A percentile compares a stretch with the other conserved stretches of the same genome.
Evolutionary conservation across 2,797 vertebrate genomes (phyloP).

Genomic region (Pangasius mekongensis): DNA sequence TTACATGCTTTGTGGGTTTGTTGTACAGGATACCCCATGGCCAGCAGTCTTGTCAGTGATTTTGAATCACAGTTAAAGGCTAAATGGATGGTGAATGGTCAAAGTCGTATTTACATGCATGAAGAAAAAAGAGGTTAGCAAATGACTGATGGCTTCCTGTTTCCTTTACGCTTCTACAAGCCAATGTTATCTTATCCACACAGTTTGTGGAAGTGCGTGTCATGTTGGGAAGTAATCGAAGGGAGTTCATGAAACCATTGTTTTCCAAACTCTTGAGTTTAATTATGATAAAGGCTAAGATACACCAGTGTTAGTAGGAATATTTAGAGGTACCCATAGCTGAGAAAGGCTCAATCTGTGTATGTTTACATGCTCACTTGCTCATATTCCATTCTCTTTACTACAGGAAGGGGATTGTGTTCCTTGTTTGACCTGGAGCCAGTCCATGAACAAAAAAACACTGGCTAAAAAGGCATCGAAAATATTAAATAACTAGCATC

Average conservation of each 20-base stretch:
- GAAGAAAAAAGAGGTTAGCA: conserved; percentile 67
- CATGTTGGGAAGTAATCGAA: conserved; percentile 56
- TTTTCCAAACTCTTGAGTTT: conserved; percentile 55
- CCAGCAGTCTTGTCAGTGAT: conserved; percentile 34
- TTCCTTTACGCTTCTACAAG: conserved; percentile 67
- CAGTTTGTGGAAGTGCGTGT: conserved; percentile 72
- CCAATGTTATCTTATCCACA: conserved; percentile 68
- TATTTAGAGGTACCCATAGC: neutral
- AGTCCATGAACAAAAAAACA: conserved; percentile 2
- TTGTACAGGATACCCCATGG: conserved; percentile 35
- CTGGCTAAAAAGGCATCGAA: conserved; percentile 42
- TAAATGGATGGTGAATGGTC: conserved; percentile 23
- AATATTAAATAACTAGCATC: neutral
- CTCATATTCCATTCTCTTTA: conserved; percentile 36
- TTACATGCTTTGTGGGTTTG: conserved; percentile 16
- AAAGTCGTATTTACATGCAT: conserved; percentile 60
- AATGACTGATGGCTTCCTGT: conserved; percentile 73
- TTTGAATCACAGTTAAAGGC: conserved; percentile 43
- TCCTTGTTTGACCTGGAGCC: conserved; percentile 43
- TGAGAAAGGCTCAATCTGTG: neutral
- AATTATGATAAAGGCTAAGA: conserved; percentile 33
- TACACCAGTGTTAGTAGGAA: neutral
- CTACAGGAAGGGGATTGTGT: conserved; percentile 43
- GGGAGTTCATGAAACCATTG: conserved; percentile 53
- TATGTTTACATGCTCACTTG: conserved; percentile 25